phyloP scores from a whole-genome alignment of 2,113 vertebrate species.

The Corythornis vintsioides region DNA sequence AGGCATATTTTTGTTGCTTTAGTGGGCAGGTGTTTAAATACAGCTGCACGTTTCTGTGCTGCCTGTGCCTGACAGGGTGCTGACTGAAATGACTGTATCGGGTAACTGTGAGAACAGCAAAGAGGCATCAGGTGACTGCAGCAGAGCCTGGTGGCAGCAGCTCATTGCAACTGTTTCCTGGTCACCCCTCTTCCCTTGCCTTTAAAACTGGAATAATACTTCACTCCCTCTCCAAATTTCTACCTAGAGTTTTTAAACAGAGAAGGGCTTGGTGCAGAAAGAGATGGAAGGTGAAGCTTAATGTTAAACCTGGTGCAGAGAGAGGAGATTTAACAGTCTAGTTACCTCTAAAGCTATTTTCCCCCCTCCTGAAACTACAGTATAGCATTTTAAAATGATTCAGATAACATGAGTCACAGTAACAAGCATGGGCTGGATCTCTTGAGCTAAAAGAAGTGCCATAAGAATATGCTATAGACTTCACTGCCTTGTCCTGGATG shows the following conservation, averaged over 20 bases:
- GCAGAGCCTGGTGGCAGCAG: neutral
- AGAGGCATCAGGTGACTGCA: neutral
- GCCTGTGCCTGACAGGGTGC: slow-evolving; percentile 17
- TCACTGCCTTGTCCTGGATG: slow-evolving; percentile 52
- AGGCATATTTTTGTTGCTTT: slow-evolving; percentile 13
- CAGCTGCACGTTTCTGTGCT: slow-evolving; percentile 34
- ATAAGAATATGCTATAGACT: slow-evolving; percentile 37
- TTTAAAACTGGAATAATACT: neutral
- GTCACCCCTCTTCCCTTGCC: neutral
- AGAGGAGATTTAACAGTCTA: neutral
- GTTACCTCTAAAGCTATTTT: neutral
- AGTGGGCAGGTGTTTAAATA: slow-evolving; percentile 35
- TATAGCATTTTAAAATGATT: slow-evolving; percentile 37
- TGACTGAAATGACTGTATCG: neutral
- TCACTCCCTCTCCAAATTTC: neutral
- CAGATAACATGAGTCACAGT: slow-evolving; percentile 53
- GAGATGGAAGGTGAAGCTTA: slow-evolving; percentile 11
- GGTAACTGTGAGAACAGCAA: neutral
- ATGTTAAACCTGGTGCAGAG: neutral
- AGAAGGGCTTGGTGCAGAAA: neutral
- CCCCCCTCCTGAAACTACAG: neutral
- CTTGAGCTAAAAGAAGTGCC: neutral
- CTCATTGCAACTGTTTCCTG: neutral
- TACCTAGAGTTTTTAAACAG: neutral
- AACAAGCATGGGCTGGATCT: slow-evolving; percentile 36